Conservation (phyloP, 2,797 vertebrate genomes). For the Thalassophryne amazonica region DNA sequence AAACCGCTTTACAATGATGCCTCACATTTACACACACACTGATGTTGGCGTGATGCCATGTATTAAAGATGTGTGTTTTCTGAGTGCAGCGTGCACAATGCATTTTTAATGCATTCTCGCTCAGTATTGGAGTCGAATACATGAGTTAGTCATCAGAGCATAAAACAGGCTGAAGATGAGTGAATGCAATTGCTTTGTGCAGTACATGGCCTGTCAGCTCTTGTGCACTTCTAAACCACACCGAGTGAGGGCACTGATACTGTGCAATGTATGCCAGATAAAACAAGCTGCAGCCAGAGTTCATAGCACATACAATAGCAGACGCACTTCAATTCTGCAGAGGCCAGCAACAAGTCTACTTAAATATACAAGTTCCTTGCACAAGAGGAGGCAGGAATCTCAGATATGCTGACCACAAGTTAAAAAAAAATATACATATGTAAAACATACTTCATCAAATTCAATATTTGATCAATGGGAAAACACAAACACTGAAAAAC, state of each 20-base stretch:
- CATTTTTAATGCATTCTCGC: too few species aligned
- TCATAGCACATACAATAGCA: slow-evolving; percentile 31
- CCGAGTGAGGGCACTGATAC: slow-evolving; percentile 53
- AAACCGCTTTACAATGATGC: too few species aligned
- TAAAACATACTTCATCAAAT: slow-evolving; percentile 53
- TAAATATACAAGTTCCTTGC: slow-evolving; percentile 65
- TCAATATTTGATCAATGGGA: slow-evolving; percentile 59
- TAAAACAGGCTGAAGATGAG: background rate
- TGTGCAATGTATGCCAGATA: background rate
- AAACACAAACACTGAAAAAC: slow-evolving; percentile 30
- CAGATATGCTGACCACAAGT: slow-evolving; percentile 68
- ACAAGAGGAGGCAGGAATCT: slow-evolving; percentile 61
- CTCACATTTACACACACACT: too few species aligned
- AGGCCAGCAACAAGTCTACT: slow-evolving; percentile 50
- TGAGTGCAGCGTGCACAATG: too few species aligned
- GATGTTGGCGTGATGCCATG: too few species aligned
- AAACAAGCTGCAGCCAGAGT: slow-evolving; percentile 8
- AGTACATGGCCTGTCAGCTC: background rate
- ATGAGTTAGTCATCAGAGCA: too few species aligned
- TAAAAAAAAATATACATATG: slow-evolving; percentile 52
- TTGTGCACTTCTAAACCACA: slow-evolving; percentile 27
- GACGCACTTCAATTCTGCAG: slow-evolving; percentile 29
- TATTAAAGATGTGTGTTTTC: too few species aligned
- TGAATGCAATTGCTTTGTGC: background rate
- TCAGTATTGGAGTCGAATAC: too few species aligned